Evolutionary conservation across 2,888 invertebrate species (phyloP), one percentile per base, ranked within the genome.

Genomic region (Melieria crassipennis): DNA sequence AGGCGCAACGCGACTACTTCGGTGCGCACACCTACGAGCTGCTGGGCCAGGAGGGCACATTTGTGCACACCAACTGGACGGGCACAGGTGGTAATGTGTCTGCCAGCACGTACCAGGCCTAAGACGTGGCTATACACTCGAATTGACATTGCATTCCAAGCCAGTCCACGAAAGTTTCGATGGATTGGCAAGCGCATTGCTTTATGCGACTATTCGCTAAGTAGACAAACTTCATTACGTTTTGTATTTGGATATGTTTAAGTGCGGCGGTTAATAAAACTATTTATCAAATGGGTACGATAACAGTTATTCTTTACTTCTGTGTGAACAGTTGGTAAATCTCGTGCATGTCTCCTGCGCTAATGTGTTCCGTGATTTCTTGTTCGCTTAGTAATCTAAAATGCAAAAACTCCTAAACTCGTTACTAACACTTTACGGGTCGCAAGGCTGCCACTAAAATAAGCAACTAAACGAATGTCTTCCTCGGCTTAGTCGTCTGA

Each of bases 21-120:
- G 99, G 99, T 1, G 99, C 99, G 0, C 99, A 99, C 86, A 99
- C 99, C 0, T 99, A 99, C 83, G 98, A 99, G 88, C 87, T 98
- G 69, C 87, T 96, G 69, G 90, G 89, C 5, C 88, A 93, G 75
- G 98, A 98, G 60, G 98, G 98, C 4, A 91, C 90, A 78, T 98
- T 93, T 84, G 91, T 96, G 4, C 99, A 99, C 87, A 99, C 99
- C 75, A 99, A 99, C 88, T 99, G 99, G 99, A 99, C 99, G 9
- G 99, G 99, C 11, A 95, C 95, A 79, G 99, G 99, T 47, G 98
- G 98, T 73, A 94, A 95, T 82, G 96, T 97, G 5, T 96, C 97
- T 1, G 95, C 97, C n/a, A 93, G 95, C 73, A 96, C 97, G 10
- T 98, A 98, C 80, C 90, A 92, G 84, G 94, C 92, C 72, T 94